A percentile compares a stretch with the other conserved stretches of the same genome.
These are phyloP conservation scores for Oreochromis tanganicae DNA, from an alignment of 2,113 vertebrate species.

Conservation along the genomic window DNA sequence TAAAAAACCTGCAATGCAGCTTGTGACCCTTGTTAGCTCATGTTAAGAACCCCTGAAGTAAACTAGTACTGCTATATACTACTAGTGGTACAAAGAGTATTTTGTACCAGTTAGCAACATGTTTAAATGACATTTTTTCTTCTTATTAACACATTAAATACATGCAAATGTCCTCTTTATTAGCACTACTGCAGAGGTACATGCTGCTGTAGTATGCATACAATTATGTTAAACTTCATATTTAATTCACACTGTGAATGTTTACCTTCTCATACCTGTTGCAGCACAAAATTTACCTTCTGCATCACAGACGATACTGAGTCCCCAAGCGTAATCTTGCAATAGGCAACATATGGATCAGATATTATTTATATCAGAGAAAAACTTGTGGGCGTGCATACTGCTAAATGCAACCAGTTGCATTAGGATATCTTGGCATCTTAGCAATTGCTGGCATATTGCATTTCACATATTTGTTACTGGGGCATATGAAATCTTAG, in stretches of 20 bases:
- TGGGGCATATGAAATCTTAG: not conserved
- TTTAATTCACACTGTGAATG: not conserved
- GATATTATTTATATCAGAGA: not conserved
- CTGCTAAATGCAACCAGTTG: not conserved
- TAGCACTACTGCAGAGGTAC: not conserved
- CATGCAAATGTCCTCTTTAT: not conserved
- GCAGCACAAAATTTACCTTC: not conserved
- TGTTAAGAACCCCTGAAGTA: not conserved
- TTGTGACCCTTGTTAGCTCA: not conserved
- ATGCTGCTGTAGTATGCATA: not conserved
- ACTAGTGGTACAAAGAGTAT: not conserved
- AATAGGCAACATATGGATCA: not conserved
- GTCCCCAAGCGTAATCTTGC: not conserved
- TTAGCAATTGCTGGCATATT: not conserved
- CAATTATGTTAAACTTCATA: not conserved
- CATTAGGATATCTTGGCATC: not conserved
- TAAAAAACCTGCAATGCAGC: not conserved
- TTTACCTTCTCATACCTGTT: not conserved
- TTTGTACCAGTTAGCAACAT: not conserved
- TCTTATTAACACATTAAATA: not conserved
- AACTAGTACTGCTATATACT: not conserved
- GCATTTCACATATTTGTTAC: not conserved
- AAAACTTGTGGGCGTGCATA: too few relatives aligned
- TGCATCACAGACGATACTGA: not conserved
- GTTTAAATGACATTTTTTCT: not conserved